Conservation (phyloP, 2,113 vertebrate genomes). For the Arizona elegans region DNA sequence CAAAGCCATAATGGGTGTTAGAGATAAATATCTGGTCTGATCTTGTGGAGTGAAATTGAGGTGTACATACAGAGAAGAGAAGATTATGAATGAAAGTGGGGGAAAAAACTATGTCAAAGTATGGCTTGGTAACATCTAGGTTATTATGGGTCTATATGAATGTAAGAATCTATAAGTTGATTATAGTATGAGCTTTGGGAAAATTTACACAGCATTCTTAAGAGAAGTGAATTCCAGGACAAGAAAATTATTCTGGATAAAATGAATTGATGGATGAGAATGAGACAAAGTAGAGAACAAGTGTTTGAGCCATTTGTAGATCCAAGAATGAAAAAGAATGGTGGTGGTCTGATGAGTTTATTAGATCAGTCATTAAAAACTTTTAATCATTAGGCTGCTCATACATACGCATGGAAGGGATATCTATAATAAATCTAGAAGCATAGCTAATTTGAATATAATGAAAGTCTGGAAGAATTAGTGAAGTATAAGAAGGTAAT, state of each 20-base stretch:
- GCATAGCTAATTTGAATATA: not conserved
- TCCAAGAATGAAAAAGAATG: not conserved
- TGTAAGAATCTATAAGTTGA: no score
- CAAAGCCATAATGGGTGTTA: no score
- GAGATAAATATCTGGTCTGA: no score
- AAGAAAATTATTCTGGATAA: not conserved
- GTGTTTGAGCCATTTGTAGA: not conserved
- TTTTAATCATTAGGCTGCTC: not conserved
- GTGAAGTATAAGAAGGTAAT: not conserved
- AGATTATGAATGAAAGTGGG: no score
- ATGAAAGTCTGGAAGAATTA: not conserved
- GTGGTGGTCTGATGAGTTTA: not conserved
- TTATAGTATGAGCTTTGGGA: not conserved
- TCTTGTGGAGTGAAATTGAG: no score
- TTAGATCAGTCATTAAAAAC: not conserved
- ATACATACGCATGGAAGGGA: not conserved
- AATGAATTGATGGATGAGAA: not conserved
- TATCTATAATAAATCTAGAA: not conserved
- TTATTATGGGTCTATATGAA: no score
- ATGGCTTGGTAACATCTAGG: no score
- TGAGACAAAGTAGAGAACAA: not conserved
- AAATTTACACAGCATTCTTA: not conserved
- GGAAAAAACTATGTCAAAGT: no score
- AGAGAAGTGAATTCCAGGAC: not conserved
- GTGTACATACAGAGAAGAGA: no score